phyloP scores from a whole-genome alignment of 2,797 vertebrate species.

The Leucoraja ocellata region DNA sequence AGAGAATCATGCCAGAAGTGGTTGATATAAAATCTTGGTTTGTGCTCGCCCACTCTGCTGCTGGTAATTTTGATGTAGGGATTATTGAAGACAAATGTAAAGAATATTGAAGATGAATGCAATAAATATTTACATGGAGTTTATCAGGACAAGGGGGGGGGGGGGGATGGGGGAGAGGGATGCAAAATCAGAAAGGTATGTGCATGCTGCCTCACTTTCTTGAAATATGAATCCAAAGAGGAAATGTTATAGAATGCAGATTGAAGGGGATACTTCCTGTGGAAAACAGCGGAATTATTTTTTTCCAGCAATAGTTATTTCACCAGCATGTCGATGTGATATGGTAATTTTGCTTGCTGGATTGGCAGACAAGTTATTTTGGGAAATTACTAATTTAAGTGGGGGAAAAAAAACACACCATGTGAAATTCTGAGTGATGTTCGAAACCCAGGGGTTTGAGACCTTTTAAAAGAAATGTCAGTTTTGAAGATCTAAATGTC shows the following conservation, averaged over 20 bases:
- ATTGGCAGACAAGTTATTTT: background rate
- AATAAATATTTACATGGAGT: background rate
- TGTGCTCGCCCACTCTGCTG: background rate
- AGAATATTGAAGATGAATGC: background rate
- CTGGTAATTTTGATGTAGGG: background rate
- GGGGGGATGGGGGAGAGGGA: no score
- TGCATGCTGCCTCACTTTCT: background rate
- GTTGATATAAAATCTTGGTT: background rate
- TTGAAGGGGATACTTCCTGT: background rate
- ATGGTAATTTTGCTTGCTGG: background rate
- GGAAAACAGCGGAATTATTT: background rate
- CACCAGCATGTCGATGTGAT: background rate
- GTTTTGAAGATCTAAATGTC: constrained; percentile 27
- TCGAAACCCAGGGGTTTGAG: background rate
- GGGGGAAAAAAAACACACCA: background rate
- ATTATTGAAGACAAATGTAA: background rate
- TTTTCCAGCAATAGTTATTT: background rate
- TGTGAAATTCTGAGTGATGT: constrained; percentile 12
- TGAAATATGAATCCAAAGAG: background rate
- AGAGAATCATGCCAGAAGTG: background rate
- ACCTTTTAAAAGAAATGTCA: constrained; percentile 7
- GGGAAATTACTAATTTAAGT: constrained; percentile 10
- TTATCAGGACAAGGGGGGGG: background rate
- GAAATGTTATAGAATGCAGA: background rate
- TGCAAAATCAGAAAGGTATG: background rate